phyloP scores from a whole-genome alignment of 2,113 vertebrate genomes.

The Tragulus kanchil region DNA sequence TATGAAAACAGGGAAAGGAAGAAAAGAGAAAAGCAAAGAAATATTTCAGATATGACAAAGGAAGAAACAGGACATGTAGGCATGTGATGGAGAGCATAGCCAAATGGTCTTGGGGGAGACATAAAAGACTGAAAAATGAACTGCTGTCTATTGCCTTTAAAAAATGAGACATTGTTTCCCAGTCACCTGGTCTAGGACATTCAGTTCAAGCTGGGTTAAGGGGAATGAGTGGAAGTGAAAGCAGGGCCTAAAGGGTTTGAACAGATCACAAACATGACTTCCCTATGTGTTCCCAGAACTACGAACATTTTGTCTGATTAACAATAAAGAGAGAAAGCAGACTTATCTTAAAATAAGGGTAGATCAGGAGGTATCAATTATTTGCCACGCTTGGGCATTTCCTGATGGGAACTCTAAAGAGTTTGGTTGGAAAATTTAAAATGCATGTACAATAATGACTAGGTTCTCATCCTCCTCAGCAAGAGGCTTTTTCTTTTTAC shows the following conservation, averaged over 20 bases:
- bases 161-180: background rate
- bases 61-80: constrained; percentile 21
- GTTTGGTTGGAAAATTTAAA: constrained; percentile 2
- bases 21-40: background rate
- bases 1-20: background rate
- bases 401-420: background rate
- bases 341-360: background rate
- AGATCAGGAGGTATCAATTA: background rate
- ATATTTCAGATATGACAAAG: background rate
- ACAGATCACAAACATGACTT: background rate
- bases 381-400: background rate
- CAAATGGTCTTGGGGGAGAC: background rate
- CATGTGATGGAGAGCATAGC: background rate
- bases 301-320: background rate
- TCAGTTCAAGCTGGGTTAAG: background rate
- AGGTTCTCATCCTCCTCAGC: background rate
- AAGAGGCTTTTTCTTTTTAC: background rate
- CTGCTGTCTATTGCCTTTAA: background rate
- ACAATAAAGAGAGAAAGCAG: background rate
- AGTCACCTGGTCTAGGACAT: background rate
- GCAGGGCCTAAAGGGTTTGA: background rate
- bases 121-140: background rate
- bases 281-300: background rate
- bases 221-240: background rate
- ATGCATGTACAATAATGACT: background rate